These are phyloP conservation scores for Sebastolobus altivelis DNA, from an alignment of 2,797 vertebrate genomes.

Conservation along the genomic window DNA sequence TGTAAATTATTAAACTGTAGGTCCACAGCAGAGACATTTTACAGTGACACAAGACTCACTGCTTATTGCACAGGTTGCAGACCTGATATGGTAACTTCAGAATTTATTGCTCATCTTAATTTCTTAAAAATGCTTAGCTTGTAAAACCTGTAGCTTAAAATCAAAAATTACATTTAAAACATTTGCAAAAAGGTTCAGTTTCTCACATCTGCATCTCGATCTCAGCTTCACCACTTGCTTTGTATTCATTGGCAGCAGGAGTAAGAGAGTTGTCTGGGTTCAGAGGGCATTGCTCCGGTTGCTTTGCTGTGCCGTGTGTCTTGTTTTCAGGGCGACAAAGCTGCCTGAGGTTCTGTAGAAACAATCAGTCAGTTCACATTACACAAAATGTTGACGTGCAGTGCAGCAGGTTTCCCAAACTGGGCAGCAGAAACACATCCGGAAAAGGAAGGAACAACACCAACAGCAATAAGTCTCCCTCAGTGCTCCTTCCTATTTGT, in stretches of 20 bases:
- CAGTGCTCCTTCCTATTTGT: not conserved
- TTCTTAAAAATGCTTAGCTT: slow-evolving; percentile 26
- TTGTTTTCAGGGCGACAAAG: slow-evolving; percentile 71
- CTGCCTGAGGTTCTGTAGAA: slow-evolving; percentile 70
- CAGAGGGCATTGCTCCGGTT: slow-evolving; percentile 72
- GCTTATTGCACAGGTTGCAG: slow-evolving; percentile 4
- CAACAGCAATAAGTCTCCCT: not conserved
- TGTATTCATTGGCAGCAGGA: slow-evolving; percentile 56
- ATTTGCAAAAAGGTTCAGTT: slow-evolving; percentile 8
- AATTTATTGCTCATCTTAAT: slow-evolving; percentile 9
- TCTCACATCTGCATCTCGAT: slow-evolving; percentile 72
- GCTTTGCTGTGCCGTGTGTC: slow-evolving; percentile 49
- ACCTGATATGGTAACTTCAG: not conserved
- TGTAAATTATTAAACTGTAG: not conserved
- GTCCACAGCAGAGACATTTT: not conserved
- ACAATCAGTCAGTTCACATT: slow-evolving; percentile 27
- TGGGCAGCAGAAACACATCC: not conserved
- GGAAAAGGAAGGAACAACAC: not conserved
- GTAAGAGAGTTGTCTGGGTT: slow-evolving; percentile 61
- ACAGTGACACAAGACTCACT: not conserved
- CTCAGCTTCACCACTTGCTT: slow-evolving; percentile 61
- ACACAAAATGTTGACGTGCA: not conserved
- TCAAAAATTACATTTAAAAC: slow-evolving; percentile 26
- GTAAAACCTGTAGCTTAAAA: slow-evolving; percentile 41
- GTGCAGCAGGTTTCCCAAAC: not conserved